These are phyloP conservation scores for Prenolepis imparis DNA, from an alignment of 2,888 invertebrate genomes.

Conservation along the genomic window DNA sequence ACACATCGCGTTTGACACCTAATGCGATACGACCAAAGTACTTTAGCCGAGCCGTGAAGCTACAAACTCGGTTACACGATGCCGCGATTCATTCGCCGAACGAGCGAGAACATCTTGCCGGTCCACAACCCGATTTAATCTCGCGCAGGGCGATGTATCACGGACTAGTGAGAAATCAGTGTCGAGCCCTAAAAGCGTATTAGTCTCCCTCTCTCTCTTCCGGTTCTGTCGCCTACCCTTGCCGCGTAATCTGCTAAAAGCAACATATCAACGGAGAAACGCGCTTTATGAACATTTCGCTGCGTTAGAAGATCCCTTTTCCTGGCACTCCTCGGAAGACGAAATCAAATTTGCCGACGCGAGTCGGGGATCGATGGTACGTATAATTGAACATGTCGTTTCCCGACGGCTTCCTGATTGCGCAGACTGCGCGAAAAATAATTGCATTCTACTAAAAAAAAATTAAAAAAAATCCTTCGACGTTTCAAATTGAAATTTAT, in stretches of 20 bases:
- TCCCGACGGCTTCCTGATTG: background rate
- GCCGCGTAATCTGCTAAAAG: conserved; percentile 54
- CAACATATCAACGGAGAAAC: conserved; percentile 46
- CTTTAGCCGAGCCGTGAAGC: background rate
- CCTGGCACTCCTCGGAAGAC: conserved; percentile 16
- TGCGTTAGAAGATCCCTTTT: background rate
- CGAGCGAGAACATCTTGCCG: conserved; percentile 33
- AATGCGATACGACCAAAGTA: background rate
- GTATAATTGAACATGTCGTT: conserved; percentile 8
- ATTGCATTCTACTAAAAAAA: background rate
- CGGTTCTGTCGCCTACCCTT: background rate
- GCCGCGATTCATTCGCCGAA: conserved; percentile 34
- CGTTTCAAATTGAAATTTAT: conserved; percentile 18
- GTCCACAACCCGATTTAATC: conserved; percentile 45
- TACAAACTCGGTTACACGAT: conserved; percentile 39
- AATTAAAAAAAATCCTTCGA: background rate
- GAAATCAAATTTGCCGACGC: conserved; percentile 34
- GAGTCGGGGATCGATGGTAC: conserved; percentile 13
- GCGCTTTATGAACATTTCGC: conserved; percentile 44
- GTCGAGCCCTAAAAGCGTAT: conserved; percentile 48
- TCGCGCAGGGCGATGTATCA: conserved; percentile 43
- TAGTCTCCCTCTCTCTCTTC: background rate
- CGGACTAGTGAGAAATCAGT: conserved; percentile 52
- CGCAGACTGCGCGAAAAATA: background rate
- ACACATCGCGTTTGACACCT: background rate